Evolutionary conservation across 2,888 invertebrate genomes (phyloP), one percentile per base, ranked within the genome.

Genomic region (Coronaproctus castanopsis): DNA sequence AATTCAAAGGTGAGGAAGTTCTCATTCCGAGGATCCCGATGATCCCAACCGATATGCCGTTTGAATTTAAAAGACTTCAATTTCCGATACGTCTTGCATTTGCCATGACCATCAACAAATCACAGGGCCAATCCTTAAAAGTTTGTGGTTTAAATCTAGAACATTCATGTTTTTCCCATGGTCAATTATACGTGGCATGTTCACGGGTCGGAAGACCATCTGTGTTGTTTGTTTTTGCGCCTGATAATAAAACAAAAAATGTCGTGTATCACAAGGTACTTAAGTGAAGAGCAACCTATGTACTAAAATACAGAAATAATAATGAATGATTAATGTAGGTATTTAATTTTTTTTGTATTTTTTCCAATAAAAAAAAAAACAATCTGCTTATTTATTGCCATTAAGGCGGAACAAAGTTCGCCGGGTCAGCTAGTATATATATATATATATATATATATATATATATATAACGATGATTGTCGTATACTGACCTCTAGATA

Each of bases 1-100:
- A 66, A 62, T 65, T 63, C 63, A 64, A 64, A 58, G 66, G 67
- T 61, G 65, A 66, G 64, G 65, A 65, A 64, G 65, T 61, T 64
- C 65, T 66, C 3, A 52, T 65, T 49, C 64, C 64, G 24, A 24
- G 61, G 14, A 63, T 65, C 49, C 61, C 63, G 48, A 55, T 65
- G 61, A 64, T 63, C 22, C 64, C 62, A 14, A 59, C 60, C 24
- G 59, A 65, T 52, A 51, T 60, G 53, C 59, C 63, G 22, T 62
- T 65, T 55, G 57, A 62, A 24, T 65, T 65, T 21, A 64, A 62
- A 59, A 52, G 62, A 22, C 18, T 65, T 48, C 63, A 64, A 58
- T 64, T 64, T 59, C 62, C 64, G n/a, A 55, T 63, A 21, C 58
- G 61, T 55, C 57, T 64, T 50, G 63, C 63, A 54, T 64, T 64